Conservation (phyloP, 1,140 invertebrate species). For the Meteorus sp. region DNA sequence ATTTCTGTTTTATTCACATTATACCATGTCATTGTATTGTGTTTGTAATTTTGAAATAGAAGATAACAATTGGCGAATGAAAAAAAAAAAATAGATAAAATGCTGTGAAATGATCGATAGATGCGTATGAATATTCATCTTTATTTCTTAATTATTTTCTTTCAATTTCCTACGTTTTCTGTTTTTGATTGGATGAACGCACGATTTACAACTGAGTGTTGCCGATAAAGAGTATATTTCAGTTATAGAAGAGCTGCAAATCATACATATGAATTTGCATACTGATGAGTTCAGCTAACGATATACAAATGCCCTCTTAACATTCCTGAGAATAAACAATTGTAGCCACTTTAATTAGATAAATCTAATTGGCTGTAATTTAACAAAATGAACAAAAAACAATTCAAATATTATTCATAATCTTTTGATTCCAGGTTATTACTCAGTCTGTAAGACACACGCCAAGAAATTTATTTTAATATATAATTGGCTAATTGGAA, state of each 20-base stretch:
- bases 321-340: conserved; percentile 26
- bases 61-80: not conserved
- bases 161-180: too few relatives aligned
- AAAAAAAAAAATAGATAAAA: conserved; percentile 30
- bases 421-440: conserved; percentile 15
- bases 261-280: not conserved
- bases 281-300: conserved; percentile 8
- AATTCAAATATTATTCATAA: not conserved
- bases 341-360: conserved; percentile 13
- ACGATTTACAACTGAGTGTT: conserved; percentile 3
- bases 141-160: too few relatives aligned
- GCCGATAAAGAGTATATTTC: conserved; percentile 4
- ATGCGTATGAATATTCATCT: conserved; percentile 24
- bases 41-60: conserved; percentile 2
- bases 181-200: too few relatives aligned
- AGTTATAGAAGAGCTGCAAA: too few relatives aligned
- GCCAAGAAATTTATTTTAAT: conserved; percentile 7
- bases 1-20: not conserved
- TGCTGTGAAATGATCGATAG: conserved; percentile 26
- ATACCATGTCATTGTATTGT: not conserved
- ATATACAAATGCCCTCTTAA: conserved; percentile 29
- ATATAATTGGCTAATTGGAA: not conserved
- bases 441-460: conserved; percentile 21
- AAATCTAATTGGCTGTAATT: not conserved
- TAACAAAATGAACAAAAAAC: not conserved